Base-by-base conservation (phyloP, 2,888 invertebrate species). In the Rapana venosa region DNA sequence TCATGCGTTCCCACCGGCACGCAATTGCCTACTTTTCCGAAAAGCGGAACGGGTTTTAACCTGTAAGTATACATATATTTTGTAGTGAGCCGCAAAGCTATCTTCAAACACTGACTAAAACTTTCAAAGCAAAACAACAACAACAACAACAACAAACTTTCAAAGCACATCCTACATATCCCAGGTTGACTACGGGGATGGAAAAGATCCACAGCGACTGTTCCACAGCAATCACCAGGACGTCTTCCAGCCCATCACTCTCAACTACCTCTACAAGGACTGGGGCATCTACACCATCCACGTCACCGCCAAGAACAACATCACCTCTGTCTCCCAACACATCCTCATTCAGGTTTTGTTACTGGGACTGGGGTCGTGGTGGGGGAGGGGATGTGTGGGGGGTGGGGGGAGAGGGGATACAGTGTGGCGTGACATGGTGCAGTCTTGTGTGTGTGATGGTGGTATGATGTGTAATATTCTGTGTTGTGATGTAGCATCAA, bases 271-370 rank as follows among this genome's bases (percentile, higher is more conserved):
- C 0, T 96, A 95, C 88, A 90, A 91, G 0, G 92, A 94, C 70
- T 96, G 95, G 94, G 96, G 96, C 13, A 94, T 94, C 30, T 96
- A 95, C 91, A 91, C 90, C 26, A 93, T 95, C 5, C 92, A 92
- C 56, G 94, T 94, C 0, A 92, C 91, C 11, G 95, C 95, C 1
- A 92, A 88, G 83, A 96, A 96, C 89, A 93, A 94, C 89, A 93
- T 95, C 15, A 94, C 94, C 77, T 92, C 93, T 11, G 91, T 94
- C 11, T 87, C 91, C 6, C 90, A 90, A 8, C 92, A 92, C 47
- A 92, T 92, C 11, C 36, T 92, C 35, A 93, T 95, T 17, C 95
- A 95, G 89, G 89, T 89, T 26, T 74, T 35, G n/a, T 70, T 13
- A n/a, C 26, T n/a, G 20, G n/a, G 61, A 13, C 22, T 61, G 61